Base-by-base conservation (phyloP, 2,888 invertebrate species). In the Lithophane leautieri region DNA sequence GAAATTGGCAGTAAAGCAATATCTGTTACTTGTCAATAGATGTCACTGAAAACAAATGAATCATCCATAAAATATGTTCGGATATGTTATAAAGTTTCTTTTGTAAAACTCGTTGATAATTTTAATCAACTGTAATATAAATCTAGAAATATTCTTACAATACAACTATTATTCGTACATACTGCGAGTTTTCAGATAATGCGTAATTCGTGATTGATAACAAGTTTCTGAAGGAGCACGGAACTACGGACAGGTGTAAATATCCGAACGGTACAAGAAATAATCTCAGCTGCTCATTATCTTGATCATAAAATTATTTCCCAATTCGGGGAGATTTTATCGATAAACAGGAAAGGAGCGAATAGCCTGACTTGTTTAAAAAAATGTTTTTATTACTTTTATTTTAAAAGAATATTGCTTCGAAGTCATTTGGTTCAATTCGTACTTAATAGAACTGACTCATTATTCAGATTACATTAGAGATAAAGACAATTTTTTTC, bases 251-350 rank as follows among this genome's bases (percentile, higher is more conserved):
- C 34, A n/a, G 28, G 14, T 68, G 28, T 54, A 16, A 70, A 62
- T 81, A 81, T 84, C 85, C 81, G 82, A 81, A 16, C 81, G 60
- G 0, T 22, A n/a, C 12, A 60, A 60, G n/a, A 50, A 34, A 34
- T 4, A 34, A 65, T 75, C 76, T 73, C 88, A 87, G 81, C 87
- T 87, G 87, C 79, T 79, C 63, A 58, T 68, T 78, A 85, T 78
- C 83, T 75, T 62, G 61, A 84, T 76, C 22, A 68, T 75, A 82
- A 84, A 81, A 81, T 34, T 62, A 42, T 76, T 42, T 60, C 76
- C 58, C 60, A 14, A 47, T 14, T 50, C 61, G 19, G 87, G 86
- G 86, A 88, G 81, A 85, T 84, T 73, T 44, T 56, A 70, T 56
- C 60, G 11, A 14, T 14, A 19, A 11, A 9, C 2, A 34, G 34